Percentiles rank a stretch among this genome's conserved stretches.
Evolutionary conservation across 1,140 invertebrate genomes (phyloP).

Genomic region (Drosophila trapezifrons): DNA sequence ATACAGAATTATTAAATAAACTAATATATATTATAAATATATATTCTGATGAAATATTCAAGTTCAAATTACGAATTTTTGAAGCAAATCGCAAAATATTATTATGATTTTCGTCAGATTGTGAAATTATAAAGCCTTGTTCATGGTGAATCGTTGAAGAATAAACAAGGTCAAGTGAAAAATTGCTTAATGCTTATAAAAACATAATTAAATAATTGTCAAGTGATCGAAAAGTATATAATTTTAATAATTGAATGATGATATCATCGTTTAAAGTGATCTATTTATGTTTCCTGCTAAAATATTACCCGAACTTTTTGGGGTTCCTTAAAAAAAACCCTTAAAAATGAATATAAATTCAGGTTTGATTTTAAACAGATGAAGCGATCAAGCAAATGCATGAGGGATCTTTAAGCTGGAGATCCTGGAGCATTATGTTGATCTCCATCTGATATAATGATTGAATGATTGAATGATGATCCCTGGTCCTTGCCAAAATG

Average conservation of each 20-base stretch:
- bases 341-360: neutral
- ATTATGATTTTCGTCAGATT: neutral
- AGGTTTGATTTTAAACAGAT: neutral
- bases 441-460: neutral
- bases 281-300: too few species aligned
- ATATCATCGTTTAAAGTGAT: neutral
- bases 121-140: constrained; percentile 1
- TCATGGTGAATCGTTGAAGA: neutral
- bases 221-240: neutral
- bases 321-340: too few species aligned
- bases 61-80: too few species aligned
- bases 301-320: too few species aligned
- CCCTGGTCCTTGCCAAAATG: neutral
- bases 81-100: neutral
- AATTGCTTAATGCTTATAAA: too few species aligned
- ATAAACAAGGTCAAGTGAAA: neutral
- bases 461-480: constrained; percentile 12
- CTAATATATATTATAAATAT: neutral
- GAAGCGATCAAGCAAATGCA: constrained; percentile 10
- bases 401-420: constrained; percentile 8
- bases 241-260: neutral
- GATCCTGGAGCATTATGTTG: constrained; percentile 16
- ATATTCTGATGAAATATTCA: neutral
- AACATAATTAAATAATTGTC: neutral
- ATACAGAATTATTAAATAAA: too few species aligned